Percentiles rank a stretch among this genome's conserved stretches.
These are phyloP conservation scores for Pseudorhombus dupliciocellatus DNA, from an alignment of 2,113 vertebrate species.

Conservation along the genomic window DNA sequence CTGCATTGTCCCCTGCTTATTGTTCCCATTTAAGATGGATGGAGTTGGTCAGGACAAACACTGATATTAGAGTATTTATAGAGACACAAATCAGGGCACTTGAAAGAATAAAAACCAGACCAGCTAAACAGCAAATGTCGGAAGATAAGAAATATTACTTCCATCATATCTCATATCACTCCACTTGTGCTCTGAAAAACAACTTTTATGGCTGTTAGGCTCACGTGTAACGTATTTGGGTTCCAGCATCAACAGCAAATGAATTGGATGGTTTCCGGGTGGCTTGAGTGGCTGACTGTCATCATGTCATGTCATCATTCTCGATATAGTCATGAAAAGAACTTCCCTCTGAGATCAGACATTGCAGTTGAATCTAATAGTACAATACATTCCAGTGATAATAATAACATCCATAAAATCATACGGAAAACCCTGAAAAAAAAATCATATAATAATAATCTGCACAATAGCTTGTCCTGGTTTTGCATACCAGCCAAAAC, in stretches of 20 bases:
- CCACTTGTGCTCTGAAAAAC: neutral
- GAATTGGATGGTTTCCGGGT: neutral
- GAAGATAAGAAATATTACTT: neutral
- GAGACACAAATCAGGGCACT: neutral
- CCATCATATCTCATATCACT: no score
- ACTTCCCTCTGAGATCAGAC: no score
- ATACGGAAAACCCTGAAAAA: no score
- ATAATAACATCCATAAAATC: no score
- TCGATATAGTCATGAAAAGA: no score
- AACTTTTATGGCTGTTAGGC: neutral
- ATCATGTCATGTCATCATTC: no score
- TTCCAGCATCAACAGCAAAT: neutral
- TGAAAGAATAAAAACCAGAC: neutral
- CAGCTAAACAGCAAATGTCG: neutral
- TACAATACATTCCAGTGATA: neutral
- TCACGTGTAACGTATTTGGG: neutral
- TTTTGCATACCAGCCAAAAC: neutral
- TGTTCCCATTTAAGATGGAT: neutral
- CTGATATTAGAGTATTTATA: slow-evolving; percentile 3
- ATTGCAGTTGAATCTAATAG: no score
- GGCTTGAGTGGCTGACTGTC: neutral
- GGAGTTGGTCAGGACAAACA: slow-evolving; percentile 1
- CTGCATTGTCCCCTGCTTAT: neutral
- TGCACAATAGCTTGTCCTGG: neutral
- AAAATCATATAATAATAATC: neutral